These are phyloP conservation scores for Cydia fagiglandana DNA, from an alignment of 1,140 invertebrate species.

Conservation along the genomic window DNA sequence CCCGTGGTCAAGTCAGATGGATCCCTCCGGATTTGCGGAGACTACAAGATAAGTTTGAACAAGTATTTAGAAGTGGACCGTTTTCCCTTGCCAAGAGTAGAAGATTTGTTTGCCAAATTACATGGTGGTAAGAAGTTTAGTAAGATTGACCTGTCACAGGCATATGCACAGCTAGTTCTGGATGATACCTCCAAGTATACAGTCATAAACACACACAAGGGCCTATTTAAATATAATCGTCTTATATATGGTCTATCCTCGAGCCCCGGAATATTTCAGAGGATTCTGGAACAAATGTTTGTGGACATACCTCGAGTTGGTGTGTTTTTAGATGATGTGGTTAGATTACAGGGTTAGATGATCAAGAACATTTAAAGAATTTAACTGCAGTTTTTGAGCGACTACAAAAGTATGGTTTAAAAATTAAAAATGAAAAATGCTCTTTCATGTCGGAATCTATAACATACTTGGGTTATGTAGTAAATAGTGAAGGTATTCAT, in stretches of 20 bases:
- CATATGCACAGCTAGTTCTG: too few species aligned
- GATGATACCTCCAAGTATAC: too few species aligned
- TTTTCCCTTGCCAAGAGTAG: conserved; percentile 54
- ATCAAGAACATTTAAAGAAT: background rate
- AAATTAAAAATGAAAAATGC: conserved; percentile 42
- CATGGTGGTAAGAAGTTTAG: conserved; percentile 37
- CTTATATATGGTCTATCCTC: too few species aligned
- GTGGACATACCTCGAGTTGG: background rate
- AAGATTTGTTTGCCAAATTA: conserved; percentile 46
- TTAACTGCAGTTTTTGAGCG: conserved; percentile 14
- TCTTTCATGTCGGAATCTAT: conserved; percentile 42
- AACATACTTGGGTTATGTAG: conserved; percentile 53
- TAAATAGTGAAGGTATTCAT: conserved; percentile 52
- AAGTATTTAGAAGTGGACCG: conserved; percentile 47
- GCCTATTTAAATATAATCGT: too few species aligned
- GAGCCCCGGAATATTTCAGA: conserved; percentile 18
- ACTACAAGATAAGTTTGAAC: conserved; percentile 46
- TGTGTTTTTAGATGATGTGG: conserved; percentile 16
- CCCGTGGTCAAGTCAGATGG: too few species aligned
- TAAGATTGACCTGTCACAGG: background rate
- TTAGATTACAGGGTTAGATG: conserved; percentile 23
- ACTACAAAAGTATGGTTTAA: conserved; percentile 7
- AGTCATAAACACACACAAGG: too few species aligned
- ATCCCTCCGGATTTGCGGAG: too few species aligned
- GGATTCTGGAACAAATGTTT: conserved; percentile 23